Conservation (phyloP, 2,797 vertebrate species). For the Aphelocoma californica region DNA sequence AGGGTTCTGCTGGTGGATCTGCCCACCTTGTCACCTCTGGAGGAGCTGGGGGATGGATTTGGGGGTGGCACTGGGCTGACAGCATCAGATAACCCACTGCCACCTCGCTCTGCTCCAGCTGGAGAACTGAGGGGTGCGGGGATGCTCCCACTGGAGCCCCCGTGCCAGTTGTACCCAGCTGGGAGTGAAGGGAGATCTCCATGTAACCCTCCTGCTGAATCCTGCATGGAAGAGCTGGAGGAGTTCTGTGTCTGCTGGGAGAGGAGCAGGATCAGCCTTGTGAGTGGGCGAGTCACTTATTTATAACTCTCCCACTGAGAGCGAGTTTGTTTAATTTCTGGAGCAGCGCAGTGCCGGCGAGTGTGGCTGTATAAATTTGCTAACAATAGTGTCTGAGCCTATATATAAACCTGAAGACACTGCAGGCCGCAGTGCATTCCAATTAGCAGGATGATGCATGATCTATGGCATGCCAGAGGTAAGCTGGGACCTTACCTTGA, state of each 20-base stretch:
- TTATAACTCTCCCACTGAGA: slow-evolving; percentile 36
- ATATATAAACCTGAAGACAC: neutral
- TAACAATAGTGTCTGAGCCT: slow-evolving; percentile 24
- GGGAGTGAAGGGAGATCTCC: neutral
- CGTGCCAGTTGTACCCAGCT: neutral
- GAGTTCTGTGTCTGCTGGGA: neutral
- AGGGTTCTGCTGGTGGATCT: neutral
- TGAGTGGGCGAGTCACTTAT: slow-evolving; percentile 26
- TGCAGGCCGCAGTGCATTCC: neutral
- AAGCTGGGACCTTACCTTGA: neutral
- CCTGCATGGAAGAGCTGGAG: neutral
- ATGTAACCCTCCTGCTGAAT: neutral
- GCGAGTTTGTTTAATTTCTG: slow-evolving; percentile 40
- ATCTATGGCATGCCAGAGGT: neutral
- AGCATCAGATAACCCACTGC: neutral
- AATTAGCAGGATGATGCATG: neutral
- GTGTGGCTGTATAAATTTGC: neutral
- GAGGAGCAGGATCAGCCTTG: neutral
- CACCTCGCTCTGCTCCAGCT: neutral
- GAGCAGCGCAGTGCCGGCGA: neutral
- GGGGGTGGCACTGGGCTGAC: neutral
- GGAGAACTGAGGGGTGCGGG: neutral
- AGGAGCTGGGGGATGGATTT: neutral
- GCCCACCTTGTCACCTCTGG: neutral
- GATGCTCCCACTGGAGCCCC: neutral